Evolutionary conservation across 2,888 invertebrate genomes (phyloP).

Genomic region (Micoletzkya japonica): DNA sequence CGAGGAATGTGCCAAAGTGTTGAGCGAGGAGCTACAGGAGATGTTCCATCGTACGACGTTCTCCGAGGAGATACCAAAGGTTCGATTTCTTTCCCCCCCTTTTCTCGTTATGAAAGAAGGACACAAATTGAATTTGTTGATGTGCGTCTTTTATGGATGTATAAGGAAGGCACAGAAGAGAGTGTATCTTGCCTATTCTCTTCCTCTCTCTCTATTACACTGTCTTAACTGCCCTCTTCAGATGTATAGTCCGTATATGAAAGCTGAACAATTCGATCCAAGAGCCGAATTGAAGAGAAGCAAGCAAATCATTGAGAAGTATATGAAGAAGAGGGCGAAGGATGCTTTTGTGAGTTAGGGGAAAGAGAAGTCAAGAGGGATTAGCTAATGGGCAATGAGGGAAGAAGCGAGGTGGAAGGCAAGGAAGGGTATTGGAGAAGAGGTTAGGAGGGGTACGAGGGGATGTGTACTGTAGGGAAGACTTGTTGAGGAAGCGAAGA

Average conservation of each 20-base stretch:
- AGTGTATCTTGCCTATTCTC: background rate
- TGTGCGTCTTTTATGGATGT: slow-evolving; percentile 3
- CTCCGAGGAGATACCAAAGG: slow-evolving; percentile 49
- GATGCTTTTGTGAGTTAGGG: slow-evolving; percentile 53
- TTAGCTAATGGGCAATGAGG: background rate
- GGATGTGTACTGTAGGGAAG: background rate
- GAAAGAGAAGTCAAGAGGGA: background rate
- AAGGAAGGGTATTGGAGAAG: background rate
- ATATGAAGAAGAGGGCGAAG: slow-evolving; percentile 52
- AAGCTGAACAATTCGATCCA: slow-evolving; percentile 59
- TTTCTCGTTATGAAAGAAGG: background rate
- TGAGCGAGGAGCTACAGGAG: slow-evolving; percentile 45
- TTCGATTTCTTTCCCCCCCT: slow-evolving; percentile 19
- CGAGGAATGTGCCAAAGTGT: slow-evolving; percentile 42
- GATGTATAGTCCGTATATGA: slow-evolving; percentile 49
- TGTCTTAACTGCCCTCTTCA: slow-evolving; percentile 4
- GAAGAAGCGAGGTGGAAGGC: background rate
- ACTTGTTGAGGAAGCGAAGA: slow-evolving; percentile 54
- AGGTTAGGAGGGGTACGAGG: background rate
- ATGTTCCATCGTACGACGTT: slow-evolving; percentile 49
- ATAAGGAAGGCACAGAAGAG: background rate
- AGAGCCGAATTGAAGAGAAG: slow-evolving; percentile 50
- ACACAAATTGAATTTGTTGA: background rate
- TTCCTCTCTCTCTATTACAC: background rate
- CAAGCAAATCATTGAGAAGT: slow-evolving; percentile 57